Evolutionary conservation across 2,113 vertebrate genomes (phyloP).

Genomic region (Cryptomyrus ogoouensis): DNA sequence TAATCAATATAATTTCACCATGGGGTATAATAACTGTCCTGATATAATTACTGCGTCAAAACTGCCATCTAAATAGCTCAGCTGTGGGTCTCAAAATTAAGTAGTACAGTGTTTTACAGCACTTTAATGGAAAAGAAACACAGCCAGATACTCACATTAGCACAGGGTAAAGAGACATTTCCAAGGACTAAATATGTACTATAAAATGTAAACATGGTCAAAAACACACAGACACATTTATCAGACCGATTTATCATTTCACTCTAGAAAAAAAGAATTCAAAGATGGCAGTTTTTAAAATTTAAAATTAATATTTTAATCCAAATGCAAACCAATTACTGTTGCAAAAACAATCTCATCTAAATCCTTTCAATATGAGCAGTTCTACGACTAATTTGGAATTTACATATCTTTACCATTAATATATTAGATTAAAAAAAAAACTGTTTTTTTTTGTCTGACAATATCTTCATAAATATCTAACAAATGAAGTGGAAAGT

Average conservation of each 20-base stretch:
- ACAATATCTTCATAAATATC: background rate
- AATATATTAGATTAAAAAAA: background rate
- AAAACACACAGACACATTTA: background rate
- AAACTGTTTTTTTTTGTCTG: background rate
- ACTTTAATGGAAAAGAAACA: background rate
- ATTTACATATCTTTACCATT: background rate
- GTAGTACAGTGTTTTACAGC: conserved; percentile 13
- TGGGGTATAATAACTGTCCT: conserved; percentile 21
- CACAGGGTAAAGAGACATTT: background rate
- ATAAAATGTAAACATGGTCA: background rate
- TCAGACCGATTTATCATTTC: background rate
- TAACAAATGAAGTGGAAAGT: background rate
- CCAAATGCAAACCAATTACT: background rate
- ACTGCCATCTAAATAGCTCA: conserved; percentile 34
- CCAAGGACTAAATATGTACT: background rate
- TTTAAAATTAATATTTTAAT: background rate
- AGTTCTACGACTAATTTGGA: background rate
- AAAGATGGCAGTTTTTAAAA: background rate
- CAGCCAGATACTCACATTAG: background rate
- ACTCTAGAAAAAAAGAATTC: background rate
- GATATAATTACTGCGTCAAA: conserved; percentile 31
- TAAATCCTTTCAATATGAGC: background rate
- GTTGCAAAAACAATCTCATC: background rate
- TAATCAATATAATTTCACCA: conserved; percentile 25
- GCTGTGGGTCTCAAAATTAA: conserved; percentile 32